Conservation (phyloP, 2,113 vertebrate genomes). For the Todiramphus chloris region DNA sequence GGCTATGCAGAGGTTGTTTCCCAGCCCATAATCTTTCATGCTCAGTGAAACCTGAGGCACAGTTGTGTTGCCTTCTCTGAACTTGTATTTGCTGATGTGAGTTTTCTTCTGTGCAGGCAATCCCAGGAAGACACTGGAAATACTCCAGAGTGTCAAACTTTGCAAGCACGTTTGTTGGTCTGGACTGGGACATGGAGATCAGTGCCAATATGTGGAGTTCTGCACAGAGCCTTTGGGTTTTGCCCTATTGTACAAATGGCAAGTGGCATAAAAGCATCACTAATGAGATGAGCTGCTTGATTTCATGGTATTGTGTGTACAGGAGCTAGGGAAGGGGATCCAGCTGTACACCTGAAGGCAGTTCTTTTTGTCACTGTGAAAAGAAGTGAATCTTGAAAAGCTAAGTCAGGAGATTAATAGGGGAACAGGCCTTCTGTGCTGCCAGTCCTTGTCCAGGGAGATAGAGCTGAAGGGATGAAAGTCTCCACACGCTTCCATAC, state of each 20-base stretch:
- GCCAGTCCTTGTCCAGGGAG: background rate
- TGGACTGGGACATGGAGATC: background rate
- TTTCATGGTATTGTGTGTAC: background rate
- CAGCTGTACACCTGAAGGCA: fast-evolving
- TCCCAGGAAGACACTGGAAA: background rate
- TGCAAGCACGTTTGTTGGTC: background rate
- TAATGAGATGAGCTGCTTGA: fast-evolving
- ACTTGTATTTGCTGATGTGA: background rate
- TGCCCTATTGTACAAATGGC: too few species aligned
- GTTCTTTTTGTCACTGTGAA: fast-evolving
- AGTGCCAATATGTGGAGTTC: fast-evolving
- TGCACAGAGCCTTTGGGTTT: background rate
- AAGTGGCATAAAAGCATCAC: background rate
- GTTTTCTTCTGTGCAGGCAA: background rate
- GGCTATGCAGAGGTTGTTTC: background rate
- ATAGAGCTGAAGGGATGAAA: slow-evolving; percentile 16
- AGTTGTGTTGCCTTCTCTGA: background rate
- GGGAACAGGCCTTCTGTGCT: background rate
- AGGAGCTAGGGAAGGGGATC: background rate
- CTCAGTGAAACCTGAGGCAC: fast-evolving
- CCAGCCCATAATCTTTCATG: background rate
- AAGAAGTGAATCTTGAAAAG: background rate
- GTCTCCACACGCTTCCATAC: slow-evolving; percentile 43
- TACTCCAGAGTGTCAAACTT: background rate
- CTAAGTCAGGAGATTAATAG: background rate